Conservation (phyloP, 2,113 vertebrate species). For the Passerina amoena region DNA sequence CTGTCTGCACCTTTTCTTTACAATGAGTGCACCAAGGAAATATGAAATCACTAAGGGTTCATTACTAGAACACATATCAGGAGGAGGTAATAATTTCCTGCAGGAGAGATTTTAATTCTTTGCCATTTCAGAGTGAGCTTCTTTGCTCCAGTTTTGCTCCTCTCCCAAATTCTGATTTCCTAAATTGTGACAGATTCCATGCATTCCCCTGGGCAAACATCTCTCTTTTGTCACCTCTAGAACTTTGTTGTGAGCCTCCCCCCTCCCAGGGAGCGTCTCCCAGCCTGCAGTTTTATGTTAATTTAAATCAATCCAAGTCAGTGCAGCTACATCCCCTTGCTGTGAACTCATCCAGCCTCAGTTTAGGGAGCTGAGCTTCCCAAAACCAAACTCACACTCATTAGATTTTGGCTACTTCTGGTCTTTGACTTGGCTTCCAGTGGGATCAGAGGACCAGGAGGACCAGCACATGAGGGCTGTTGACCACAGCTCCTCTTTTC, state of each 20-base stretch:
- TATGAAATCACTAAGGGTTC: not conserved
- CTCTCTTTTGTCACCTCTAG: not conserved
- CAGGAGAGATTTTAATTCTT: not conserved
- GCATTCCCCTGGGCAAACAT: not conserved
- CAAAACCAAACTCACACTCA: not conserved
- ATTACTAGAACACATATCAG: not conserved
- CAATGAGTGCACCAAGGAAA: not conserved
- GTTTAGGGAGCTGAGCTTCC: not conserved
- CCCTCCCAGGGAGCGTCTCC: not conserved
- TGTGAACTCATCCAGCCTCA: not conserved
- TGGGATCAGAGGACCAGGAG: not conserved
- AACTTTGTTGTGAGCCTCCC: not conserved
- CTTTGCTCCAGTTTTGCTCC: not conserved
- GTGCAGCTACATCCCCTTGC: not conserved
- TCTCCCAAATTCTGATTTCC: not conserved
- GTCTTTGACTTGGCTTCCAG: not conserved
- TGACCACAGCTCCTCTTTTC: not conserved
- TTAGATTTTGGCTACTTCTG: not conserved
- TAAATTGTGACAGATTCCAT: not conserved
- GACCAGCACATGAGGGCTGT: fast-evolving
- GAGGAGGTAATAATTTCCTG: not conserved
- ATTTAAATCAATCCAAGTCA: not conserved
- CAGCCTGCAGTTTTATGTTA: not conserved
- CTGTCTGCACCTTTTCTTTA: not conserved
- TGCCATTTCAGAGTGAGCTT: not conserved